phyloP scores from a whole-genome alignment of 2,797 vertebrate genomes.

The Macropus fuliginosus region DNA sequence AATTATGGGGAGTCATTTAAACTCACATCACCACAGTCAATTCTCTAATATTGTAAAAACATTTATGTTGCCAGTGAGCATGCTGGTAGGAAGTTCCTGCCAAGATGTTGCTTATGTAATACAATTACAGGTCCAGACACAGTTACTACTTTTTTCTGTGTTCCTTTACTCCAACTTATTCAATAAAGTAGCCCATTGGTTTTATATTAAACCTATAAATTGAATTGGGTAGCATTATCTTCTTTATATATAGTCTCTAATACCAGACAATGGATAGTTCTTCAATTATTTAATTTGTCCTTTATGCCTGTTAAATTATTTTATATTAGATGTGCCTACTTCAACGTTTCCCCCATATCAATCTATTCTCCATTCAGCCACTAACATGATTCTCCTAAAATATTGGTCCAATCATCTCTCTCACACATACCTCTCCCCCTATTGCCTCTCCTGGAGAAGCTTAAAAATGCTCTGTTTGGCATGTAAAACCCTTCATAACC shows the following conservation, averaged over 20 bases:
- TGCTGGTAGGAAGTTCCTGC: background rate
- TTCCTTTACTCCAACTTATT: background rate
- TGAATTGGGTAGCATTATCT: background rate
- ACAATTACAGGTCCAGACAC: background rate
- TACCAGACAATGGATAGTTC: background rate
- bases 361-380: background rate
- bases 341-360: background rate
- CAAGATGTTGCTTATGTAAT: background rate
- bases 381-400: background rate
- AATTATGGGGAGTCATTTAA: background rate
- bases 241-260: background rate
- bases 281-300: background rate
- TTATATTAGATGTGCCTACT: background rate
- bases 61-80: background rate
- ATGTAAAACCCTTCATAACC: background rate
- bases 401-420: background rate
- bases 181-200: background rate
- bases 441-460: background rate
- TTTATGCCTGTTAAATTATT: background rate
- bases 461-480: background rate
- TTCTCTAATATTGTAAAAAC: background rate
- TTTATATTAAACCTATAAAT: background rate
- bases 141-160: background rate
- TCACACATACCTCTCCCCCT: background rate
- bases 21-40: background rate